These are phyloP conservation scores for Cuculus canorus DNA, from an alignment of 2,797 vertebrate genomes.

Conservation along the genomic window DNA sequence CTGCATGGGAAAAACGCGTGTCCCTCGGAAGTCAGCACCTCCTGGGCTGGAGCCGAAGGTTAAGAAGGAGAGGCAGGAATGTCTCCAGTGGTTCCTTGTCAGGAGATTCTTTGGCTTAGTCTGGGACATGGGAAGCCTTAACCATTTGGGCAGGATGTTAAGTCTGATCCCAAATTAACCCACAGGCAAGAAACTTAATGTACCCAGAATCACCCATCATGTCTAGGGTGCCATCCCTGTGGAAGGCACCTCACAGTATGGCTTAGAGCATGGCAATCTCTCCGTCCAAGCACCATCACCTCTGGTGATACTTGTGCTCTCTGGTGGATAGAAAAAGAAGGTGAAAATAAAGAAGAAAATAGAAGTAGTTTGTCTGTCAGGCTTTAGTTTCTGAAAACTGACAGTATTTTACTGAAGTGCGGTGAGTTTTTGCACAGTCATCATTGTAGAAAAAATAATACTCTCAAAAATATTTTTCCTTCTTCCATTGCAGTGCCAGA, in stretches of 20 bases:
- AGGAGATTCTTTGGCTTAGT: neutral
- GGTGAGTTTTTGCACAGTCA: neutral
- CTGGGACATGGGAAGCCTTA: neutral
- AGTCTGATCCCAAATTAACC: neutral
- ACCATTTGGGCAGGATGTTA: neutral
- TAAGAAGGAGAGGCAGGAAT: neutral
- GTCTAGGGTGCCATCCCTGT: neutral
- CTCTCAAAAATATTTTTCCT: neutral
- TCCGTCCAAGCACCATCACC: neutral
- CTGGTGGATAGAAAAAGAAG: slow-evolving; percentile 24
- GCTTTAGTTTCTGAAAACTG: neutral
- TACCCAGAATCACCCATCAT: neutral
- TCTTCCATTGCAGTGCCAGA: neutral
- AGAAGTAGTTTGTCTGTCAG: neutral
- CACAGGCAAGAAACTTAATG: neutral
- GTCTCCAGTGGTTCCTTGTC: neutral
- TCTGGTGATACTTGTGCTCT: slow-evolving; percentile 6
- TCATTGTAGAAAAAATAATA: neutral
- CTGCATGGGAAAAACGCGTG: neutral
- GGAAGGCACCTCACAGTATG: neutral
- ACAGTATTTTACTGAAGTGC: neutral
- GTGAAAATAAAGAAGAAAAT: neutral
- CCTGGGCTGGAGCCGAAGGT: neutral
- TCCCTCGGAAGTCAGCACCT: neutral
- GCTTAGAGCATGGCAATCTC: neutral